Conservation (phyloP, 2,888 invertebrate genomes). For the Entomobrya proxima region DNA sequence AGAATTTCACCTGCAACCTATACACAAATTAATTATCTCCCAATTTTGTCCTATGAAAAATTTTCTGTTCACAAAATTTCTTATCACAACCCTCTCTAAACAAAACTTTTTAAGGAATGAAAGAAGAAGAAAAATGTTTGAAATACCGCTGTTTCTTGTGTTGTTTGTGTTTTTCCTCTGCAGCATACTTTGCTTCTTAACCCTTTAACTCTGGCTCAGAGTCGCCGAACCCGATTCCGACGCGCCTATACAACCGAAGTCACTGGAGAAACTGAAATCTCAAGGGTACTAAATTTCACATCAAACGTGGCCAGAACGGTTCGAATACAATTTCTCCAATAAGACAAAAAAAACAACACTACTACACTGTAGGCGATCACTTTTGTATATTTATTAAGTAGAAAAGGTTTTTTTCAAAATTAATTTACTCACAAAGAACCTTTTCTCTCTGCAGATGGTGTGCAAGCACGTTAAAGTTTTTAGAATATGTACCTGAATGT, state of each 20-base stretch:
- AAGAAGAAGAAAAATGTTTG: not conserved
- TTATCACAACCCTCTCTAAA: not conserved
- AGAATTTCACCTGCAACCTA: too few relatives aligned
- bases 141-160: not conserved
- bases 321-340: slow-evolving; percentile 69
- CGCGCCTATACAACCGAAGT: slow-evolving; percentile 85
- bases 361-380: not conserved
- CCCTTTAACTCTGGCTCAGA: slow-evolving; percentile 89
- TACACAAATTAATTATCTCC: too few relatives aligned
- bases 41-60: too few relatives aligned
- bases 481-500: too few relatives aligned
- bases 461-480: too few relatives aligned
- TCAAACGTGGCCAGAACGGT: slow-evolving; percentile 75
- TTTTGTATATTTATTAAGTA: not conserved
- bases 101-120: not conserved
- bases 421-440: not conserved
- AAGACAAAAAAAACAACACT: not conserved
- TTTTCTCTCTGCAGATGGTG: too few relatives aligned
- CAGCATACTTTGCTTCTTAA: slow-evolving; percentile 87
- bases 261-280: slow-evolving; percentile 74
- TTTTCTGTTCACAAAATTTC: too few relatives aligned
- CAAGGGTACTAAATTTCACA: slow-evolving; percentile 75
- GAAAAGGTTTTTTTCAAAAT: not conserved
- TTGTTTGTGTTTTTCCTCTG: slow-evolving; percentile 56
- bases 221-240: slow-evolving; percentile 89